Evolutionary conservation across 1,140 invertebrate genomes (phyloP), one percentile per base, ranked within the genome.

Genomic region (Saccostrea glomerata): DNA sequence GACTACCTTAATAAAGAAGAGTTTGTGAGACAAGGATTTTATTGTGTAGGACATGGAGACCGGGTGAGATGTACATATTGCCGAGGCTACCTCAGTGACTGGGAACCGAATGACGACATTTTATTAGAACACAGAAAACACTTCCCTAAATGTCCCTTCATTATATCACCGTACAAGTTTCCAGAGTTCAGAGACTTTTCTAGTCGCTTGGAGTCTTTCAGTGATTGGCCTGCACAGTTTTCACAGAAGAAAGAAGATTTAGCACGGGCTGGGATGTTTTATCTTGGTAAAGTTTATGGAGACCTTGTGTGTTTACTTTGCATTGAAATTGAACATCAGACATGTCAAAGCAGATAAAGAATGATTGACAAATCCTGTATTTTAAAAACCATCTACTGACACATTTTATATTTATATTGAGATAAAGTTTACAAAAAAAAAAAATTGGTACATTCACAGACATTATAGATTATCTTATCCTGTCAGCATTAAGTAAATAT

Each of bases 71-170:
- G 98, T 92, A 98, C 97, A 92, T 97, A 97, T 92, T 98, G 98
- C 92, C 97, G 97, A 85, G 97, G 97, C 25, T 97, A 97, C 4
- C 95, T 98, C 0, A 97, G 97, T 93, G 97, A 98, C 92, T 98
- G 98, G 98, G 97, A 97, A 93, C 96, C 96, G 54, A 96, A 96
- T 85, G 98, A 98, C 95, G 96, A 97, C 89, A 97, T 98, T 1
- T 98, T 97, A 97, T 96, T 97, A 88, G 97, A 98, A 94, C 98
- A 98, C 93, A 97, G 97, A 0, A 96, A 96, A 55, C 98, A 97
- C 97, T 97, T 97, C 92, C 96, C 96, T 2, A 96, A 97, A 86
- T 98, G 98, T 92, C 96, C 96, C 13, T 98, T 97, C 17, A 70
- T 86, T 17, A 73, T 85, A 85, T 55, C 30, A 23, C 82, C 87